These are phyloP conservation scores for Cichladusa arquata DNA, from an alignment of 2,113 vertebrate genomes.

Conservation along the genomic window DNA sequence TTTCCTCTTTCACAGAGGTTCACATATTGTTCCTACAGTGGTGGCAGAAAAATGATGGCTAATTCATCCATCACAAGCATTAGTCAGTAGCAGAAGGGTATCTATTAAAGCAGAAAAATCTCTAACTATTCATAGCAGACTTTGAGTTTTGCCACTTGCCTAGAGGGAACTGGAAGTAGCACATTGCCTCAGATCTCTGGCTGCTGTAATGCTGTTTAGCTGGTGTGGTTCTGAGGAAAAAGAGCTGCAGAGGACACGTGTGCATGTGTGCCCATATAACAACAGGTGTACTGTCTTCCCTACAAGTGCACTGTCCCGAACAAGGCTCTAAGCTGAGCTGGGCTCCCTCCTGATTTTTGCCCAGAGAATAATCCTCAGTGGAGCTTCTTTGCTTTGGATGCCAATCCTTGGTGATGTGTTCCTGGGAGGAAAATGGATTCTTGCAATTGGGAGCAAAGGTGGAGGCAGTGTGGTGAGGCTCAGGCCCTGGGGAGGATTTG, in stretches of 20 bases:
- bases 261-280: not conserved
- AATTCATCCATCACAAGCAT: not conserved
- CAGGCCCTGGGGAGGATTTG: fast-evolving
- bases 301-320: not conserved
- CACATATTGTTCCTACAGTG: not conserved
- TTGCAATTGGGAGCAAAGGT: not conserved
- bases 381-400: not conserved
- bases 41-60: not conserved
- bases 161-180: not conserved
- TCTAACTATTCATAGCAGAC: not conserved
- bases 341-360: not conserved
- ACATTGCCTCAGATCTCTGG: not conserved
- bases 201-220: not conserved
- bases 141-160: not conserved
- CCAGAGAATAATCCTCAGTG: not conserved
- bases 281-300: not conserved
- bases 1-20: not conserved
- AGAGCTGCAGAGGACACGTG: not conserved
- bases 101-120: not conserved
- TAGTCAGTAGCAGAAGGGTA: not conserved
- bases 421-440: not conserved
- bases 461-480: fast-evolving
- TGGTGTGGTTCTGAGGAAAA: not conserved
- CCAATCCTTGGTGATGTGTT: not conserved
- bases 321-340: not conserved